Base-by-base conservation (phyloP, 2,888 invertebrate species). In the Agrochola macilenta region DNA sequence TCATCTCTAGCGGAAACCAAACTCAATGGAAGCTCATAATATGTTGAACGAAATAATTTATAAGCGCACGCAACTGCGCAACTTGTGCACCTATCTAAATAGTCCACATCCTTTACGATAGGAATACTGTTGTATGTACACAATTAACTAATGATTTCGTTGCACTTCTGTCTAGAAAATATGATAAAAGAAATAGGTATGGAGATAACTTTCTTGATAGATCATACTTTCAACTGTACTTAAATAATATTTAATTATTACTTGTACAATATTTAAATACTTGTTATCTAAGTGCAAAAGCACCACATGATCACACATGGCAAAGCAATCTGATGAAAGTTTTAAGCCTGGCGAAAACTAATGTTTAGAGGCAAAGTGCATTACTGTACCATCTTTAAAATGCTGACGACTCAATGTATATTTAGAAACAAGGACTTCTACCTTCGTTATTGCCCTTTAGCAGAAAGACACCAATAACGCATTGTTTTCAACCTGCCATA, bases 71-170 rank as follows among this genome's bases (percentile, higher is more conserved):
- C 65, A 84, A 86, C 79, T 84, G 84, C 84, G 86, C 84, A 75
- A 79, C 72, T 74, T 63, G 71, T 82, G 65, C 80, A 87, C 73
- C 90, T 86, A 89, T 89, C 90, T 89, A 89, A 89, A 82, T 89
- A 86, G 89, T 82, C 74, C 89, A 89, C 90, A 85, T 88, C 89
- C 88, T 89, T 60, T 88, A 60, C n/a, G 81, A 80, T 82, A 87
- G 30, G 61, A 71, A 63, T 66, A 49, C 14, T 54, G 39, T 30
- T 73, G 49, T 76, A 76, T 74, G 69, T 71, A 79, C 64, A 81
- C 76, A 81, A 88, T 87, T 82, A 75, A 78, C 78, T 78, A 83
- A 81, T 79, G 20, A 73, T 66, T 78, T 49, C 11, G 58, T 71
- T 78, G 52, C n/a, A 63, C 26, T 63, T 64, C 54, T 58, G 49